A percentile compares a stretch with the other conserved stretches of the same genome.
Evolutionary conservation across 1,140 invertebrate species (phyloP).

Genomic region (Chironomus striatipennis): DNA sequence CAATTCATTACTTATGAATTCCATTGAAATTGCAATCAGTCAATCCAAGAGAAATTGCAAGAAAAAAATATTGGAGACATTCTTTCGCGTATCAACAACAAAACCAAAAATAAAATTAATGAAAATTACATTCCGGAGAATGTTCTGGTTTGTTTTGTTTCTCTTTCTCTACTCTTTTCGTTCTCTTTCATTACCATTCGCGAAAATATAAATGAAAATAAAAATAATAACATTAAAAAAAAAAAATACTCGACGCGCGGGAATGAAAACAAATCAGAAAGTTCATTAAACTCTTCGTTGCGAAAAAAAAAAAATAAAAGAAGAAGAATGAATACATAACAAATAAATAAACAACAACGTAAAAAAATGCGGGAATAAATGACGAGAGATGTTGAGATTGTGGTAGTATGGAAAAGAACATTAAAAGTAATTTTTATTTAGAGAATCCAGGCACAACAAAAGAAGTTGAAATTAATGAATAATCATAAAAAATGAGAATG

Average conservation of each 20-base stretch:
- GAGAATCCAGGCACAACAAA: too few species aligned
- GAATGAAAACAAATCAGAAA: not conserved
- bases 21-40: too few species aligned
- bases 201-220: too few species aligned
- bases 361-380: slow-evolving; percentile 8
- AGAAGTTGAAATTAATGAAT: too few species aligned
- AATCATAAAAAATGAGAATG: too few species aligned
- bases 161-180: not conserved
- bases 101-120: not conserved
- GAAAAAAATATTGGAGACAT: not conserved
- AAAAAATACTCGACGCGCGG: not conserved
- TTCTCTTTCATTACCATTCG: not conserved
- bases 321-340: too few species aligned
- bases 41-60: not conserved
- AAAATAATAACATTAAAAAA: not conserved
- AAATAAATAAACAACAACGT: too few species aligned
- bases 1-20: too few species aligned
- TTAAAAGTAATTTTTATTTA: too few species aligned
- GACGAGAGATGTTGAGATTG: not conserved
- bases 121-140: slow-evolving; percentile 10
- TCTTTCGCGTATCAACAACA: not conserved
- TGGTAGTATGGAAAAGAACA: not conserved
- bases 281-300: slow-evolving; percentile 8
- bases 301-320: not conserved
- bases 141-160: slow-evolving; percentile 7